Evolutionary conservation across 2,113 vertebrate genomes (phyloP), one percentile per base, ranked within the genome.

Genomic region (human): DNA sequence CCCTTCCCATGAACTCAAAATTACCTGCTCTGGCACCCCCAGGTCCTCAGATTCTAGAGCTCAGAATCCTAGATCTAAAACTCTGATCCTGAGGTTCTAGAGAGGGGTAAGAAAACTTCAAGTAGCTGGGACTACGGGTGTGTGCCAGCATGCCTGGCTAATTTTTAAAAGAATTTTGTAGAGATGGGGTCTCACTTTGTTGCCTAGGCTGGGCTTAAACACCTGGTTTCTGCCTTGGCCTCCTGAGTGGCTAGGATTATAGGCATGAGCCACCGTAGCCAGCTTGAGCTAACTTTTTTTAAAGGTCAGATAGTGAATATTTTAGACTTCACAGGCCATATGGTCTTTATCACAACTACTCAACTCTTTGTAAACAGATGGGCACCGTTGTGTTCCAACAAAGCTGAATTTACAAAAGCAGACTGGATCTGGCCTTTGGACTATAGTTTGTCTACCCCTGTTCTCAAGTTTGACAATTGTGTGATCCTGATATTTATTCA

Each of bases 391-490:
- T 91, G 52, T 78, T 86, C 52, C 89, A 50, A 4, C 38, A 90
- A 88, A 73, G 35, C 64, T 94, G 75, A 68, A 59, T 72, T 84
- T 59, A 57, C 40, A 94, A 43, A 81, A 94, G 45, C 18, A 96
- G 70, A 48, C 8, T 25, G 38, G 52, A 35, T n/a, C 66, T 92
- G 48, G 38, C n/a, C 52, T 8, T 66, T 23, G 6, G 16, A 13
- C 23, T 85, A 13, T 68, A 7, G 30, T 80, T 87, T 83, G 10
- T 22, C 66, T 45, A 20, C 5, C 10, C 22, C 32, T 75, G 7
- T 78, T 76, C 38, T 72, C 38, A 95, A 76, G 75, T 83, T 92
- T 90, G n/a, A 70, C 27, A 61, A 88, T 66, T 48, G 14, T 30
- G 22, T 45, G 50, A 61, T 61, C 64, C 45, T 96, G 48, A 43